These are phyloP conservation scores for Hirudo medicinalis DNA, from an alignment of 1,140 invertebrate genomes.

Conservation along the genomic window DNA sequence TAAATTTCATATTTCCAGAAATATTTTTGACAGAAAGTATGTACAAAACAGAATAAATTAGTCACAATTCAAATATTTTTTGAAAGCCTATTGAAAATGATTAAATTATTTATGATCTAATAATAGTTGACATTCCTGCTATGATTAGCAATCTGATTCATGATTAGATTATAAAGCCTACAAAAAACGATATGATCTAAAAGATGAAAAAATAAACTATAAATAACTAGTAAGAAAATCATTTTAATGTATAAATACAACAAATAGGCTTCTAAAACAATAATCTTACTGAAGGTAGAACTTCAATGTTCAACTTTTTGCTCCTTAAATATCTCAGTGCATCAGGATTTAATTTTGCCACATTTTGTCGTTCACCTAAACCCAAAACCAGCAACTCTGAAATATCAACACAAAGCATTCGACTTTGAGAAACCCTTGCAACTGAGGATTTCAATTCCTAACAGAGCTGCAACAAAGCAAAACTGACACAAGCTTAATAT, in stretches of 20 bases:
- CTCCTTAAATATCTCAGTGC: slow-evolving; percentile 47
- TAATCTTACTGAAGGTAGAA: slow-evolving; percentile 50
- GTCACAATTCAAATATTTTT: too few species aligned
- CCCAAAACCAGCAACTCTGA: slow-evolving; percentile 52
- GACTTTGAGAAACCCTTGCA: neutral
- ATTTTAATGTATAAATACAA: neutral
- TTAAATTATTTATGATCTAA: neutral
- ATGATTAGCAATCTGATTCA: neutral
- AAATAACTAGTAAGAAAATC: neutral
- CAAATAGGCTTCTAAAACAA: neutral
- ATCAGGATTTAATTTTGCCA: slow-evolving; percentile 32
- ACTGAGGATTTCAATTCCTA: neutral
- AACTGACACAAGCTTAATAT: too few species aligned
- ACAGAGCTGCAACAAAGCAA: neutral
- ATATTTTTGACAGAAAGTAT: too few species aligned
- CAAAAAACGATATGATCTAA: neutral
- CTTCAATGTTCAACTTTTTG: slow-evolving; percentile 53
- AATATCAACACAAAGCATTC: neutral
- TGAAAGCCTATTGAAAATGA: neutral
- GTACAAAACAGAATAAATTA: too few species aligned
- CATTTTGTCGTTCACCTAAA: slow-evolving; percentile 48
- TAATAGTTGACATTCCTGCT: neutral
- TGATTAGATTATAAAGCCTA: neutral
- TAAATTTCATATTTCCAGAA: too few species aligned
- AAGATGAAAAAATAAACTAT: neutral